A percentile compares a stretch with the other conserved stretches of the same genome.
phyloP scores from a whole-genome alignment of 2,888 invertebrate species.

The Lasioglossum morio region DNA sequence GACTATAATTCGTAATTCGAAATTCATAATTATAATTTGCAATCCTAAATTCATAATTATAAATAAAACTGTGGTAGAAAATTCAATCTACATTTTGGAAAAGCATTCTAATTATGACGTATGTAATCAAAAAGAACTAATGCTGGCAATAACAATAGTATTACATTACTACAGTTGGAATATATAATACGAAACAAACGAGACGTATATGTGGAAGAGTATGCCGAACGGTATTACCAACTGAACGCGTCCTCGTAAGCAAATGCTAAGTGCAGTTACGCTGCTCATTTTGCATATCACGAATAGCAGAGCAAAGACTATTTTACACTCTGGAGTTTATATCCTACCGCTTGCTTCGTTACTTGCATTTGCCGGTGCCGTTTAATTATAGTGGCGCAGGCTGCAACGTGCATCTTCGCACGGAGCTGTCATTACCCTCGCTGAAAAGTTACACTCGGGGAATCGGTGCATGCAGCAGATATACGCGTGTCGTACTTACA shows the following conservation, averaged over 20 bases:
- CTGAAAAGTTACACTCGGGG: conserved; percentile 30
- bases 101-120: background rate
- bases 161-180: background rate
- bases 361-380: conserved; percentile 33
- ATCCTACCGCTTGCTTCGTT: conserved; percentile 36
- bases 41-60: too few species aligned
- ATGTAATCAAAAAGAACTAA: background rate
- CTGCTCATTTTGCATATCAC: conserved; percentile 33
- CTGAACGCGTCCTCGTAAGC: conserved; percentile 11
- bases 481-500: background rate
- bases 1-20: too few species aligned
- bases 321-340: conserved; percentile 40
- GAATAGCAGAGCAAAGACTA: conserved; percentile 31
- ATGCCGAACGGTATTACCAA: conserved; percentile 4
- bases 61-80: too few species aligned
- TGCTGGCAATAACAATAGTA: too few species aligned
- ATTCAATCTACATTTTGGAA: too few species aligned
- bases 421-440: conserved; percentile 25
- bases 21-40: too few species aligned
- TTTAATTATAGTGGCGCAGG: conserved; percentile 43
- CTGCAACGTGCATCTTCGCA: conserved; percentile 20
- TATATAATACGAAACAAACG: background rate
- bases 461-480: conserved; percentile 20
- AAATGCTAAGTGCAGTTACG: conserved; percentile 24
- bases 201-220: background rate